Evolutionary conservation across 2,113 vertebrate genomes (phyloP), one percentile per base, ranked within the genome.

Genomic region (Tyrannus savana): DNA sequence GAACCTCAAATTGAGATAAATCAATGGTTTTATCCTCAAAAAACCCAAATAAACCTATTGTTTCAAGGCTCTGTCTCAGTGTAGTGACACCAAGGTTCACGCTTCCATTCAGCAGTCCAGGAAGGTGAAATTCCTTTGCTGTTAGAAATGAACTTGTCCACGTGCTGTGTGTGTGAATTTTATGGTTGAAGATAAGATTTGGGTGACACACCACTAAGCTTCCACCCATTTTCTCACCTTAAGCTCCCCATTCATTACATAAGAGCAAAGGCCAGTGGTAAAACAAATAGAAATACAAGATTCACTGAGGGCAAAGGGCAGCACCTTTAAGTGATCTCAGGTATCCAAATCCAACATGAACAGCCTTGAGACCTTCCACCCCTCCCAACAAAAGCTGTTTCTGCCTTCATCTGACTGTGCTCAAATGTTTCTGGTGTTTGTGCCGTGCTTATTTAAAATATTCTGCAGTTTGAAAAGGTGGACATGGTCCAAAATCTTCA

Each of bases 141-240:
- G 35, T 82, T 84, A 72, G 49, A 47, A 82, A 95, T 84, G 68
- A 87, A 69, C 77, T 86, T n/a, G 12, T 4, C n/a, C 35, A 75
- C 0, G 1, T 1, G 17, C 41, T 42, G 16, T 39, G 60, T 62
- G 46, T 5, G 0, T 41, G n/a, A 49, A 19, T 19, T 87, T 74
- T 72, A 59, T 21, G 15, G 8, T 21, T 68, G 25, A 37, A 93
- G 93, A 95, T 95, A 87, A 96, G 86, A 87, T 8, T 76, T 75
- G 58, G 23, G 14, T 33, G 80, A 60, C 53, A 47, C 5, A 72
- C 35, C 52, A 44, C 15, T n/a, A 31, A 21, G 19, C 28, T 69
- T 47, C 39, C 31, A 9, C 47, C 31, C 30, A 2, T 49, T 84
- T 75, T 73, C 66, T 75, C 84, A 56, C 30, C 42, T 47, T 56